Conservation (phyloP, 2,113 vertebrate genomes). For the Tragelaphus buxtoni region DNA sequence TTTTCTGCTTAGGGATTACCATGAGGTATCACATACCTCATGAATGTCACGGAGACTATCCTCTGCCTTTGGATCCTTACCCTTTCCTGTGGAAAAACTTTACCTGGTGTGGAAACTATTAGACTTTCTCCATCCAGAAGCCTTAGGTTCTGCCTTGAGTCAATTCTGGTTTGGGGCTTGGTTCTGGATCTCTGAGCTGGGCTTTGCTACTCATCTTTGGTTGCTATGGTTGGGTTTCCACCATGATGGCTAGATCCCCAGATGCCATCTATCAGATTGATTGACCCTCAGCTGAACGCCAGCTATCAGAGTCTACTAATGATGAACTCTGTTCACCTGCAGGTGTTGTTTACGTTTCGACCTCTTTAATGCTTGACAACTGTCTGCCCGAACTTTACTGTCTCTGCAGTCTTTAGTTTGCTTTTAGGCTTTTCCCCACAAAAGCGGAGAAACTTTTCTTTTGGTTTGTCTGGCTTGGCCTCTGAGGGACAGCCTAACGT, state of each 20-base stretch:
- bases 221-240: not conserved
- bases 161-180: not conserved
- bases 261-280: not conserved
- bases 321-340: not conserved
- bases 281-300: not conserved
- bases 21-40: not conserved
- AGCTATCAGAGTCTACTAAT: not conserved
- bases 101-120: not conserved
- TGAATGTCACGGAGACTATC: not conserved
- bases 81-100: not conserved
- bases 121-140: not conserved
- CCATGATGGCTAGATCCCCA: not conserved
- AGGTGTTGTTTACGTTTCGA: not conserved
- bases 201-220: not conserved
- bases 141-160: not conserved
- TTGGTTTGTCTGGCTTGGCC: not conserved
- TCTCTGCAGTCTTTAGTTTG: not conserved
- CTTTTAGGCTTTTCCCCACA: not conserved
- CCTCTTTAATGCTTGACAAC: not conserved
- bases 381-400: not conserved
- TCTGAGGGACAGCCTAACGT: not conserved
- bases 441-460: not conserved
- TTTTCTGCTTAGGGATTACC: not conserved
- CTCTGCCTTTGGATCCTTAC: not conserved
- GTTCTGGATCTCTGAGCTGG: not conserved